Evolutionary conservation across 2,797 vertebrate genomes (phyloP).

Genomic region (Rhinogobio ventralis): DNA sequence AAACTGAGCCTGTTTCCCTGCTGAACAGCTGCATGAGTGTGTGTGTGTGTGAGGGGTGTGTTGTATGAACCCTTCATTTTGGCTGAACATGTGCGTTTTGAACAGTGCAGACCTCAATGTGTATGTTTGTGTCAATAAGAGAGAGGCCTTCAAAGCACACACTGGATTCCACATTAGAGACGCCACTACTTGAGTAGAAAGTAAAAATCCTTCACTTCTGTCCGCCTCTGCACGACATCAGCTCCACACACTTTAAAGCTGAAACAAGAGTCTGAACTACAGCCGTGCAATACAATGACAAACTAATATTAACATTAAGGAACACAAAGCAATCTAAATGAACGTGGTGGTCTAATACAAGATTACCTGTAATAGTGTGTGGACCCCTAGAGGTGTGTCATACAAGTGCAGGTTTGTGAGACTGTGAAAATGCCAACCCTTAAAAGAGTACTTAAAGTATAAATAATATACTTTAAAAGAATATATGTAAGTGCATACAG

Average conservation of each 20-base stretch:
- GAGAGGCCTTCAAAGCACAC: too few species aligned
- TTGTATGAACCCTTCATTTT: slow-evolving; percentile 47
- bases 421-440: not conserved
- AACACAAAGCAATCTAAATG: not conserved
- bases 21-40: slow-evolving; percentile 74
- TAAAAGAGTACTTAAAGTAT: too few species aligned
- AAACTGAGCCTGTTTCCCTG: slow-evolving; percentile 73
- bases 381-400: not conserved
- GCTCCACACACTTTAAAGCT: not conserved
- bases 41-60: slow-evolving; percentile 57
- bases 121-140: not conserved
- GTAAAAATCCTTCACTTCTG: too few species aligned
- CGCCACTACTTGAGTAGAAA: not conserved
- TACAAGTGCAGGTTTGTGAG: not conserved
- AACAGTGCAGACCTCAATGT: not conserved
- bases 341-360: not conserved
- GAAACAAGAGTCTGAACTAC: not conserved
- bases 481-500: not conserved
- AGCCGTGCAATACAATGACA: not conserved
- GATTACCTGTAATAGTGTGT: not conserved
- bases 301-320: not conserved
- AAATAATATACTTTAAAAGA: not conserved
- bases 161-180: slow-evolving; percentile 66
- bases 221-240: not conserved
- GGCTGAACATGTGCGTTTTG: slow-evolving; percentile 18